Evolutionary conservation across 2,797 vertebrate genomes (phyloP).

Genomic region (Rhabdomys pumilio): DNA sequence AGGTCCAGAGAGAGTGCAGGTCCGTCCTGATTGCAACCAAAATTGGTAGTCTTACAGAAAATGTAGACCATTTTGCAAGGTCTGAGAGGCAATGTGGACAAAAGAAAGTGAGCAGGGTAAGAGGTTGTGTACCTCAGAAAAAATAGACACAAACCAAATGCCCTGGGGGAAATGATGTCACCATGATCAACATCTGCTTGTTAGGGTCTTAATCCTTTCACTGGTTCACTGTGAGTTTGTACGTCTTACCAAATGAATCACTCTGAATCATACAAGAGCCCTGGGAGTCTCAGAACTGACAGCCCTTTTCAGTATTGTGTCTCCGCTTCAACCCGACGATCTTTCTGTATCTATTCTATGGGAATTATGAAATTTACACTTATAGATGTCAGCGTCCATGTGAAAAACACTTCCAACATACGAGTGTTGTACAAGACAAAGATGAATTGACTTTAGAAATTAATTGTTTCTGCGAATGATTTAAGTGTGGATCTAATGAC

Average conservation of each 20-base stretch:
- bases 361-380: constrained; percentile 27
- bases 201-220: constrained; percentile 3
- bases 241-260: not conserved
- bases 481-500: not conserved
- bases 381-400: not conserved
- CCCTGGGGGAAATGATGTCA: not conserved
- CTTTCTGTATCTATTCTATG: not conserved
- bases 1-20: not conserved
- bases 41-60: not conserved
- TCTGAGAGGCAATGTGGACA: not conserved
- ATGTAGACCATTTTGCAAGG: not conserved
- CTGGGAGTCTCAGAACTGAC: not conserved
- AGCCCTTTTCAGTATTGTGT: not conserved
- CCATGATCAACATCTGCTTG: not conserved
- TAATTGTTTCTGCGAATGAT: not conserved
- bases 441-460: constrained; percentile 15
- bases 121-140: not conserved
- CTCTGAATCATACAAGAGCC: not conserved
- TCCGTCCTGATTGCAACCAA: not conserved
- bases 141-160: not conserved
- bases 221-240: not conserved
- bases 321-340: not conserved
- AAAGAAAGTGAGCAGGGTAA: not conserved
- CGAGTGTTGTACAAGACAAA: not conserved
- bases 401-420: not conserved